Evolutionary conservation across 2,888 invertebrate genomes (phyloP).

Genomic region (Saturnia japonica): DNA sequence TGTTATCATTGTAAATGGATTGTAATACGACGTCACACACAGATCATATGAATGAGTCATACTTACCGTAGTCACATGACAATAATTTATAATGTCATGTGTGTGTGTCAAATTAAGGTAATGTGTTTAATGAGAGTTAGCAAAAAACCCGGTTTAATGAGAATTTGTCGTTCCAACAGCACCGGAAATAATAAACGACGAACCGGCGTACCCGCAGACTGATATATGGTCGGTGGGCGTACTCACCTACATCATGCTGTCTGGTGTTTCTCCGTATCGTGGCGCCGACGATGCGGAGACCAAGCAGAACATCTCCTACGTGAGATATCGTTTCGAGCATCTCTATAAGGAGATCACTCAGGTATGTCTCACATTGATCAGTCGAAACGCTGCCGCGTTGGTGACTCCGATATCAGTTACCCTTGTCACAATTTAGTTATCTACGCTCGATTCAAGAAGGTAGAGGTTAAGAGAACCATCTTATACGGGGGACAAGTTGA

Average conservation of each 20-base stretch:
- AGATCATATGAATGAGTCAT: too few relatives aligned
- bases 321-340: slow-evolving; percentile 94
- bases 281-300: slow-evolving; percentile 92
- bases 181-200: slow-evolving; percentile 94
- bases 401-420: too few relatives aligned
- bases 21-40: too few relatives aligned
- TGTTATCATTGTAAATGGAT: too few relatives aligned
- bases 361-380: slow-evolving; percentile 39
- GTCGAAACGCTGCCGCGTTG: too few relatives aligned
- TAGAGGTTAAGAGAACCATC: too few relatives aligned
- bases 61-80: too few relatives aligned
- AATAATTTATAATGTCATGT: neutral
- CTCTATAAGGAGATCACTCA: slow-evolving; percentile 97
- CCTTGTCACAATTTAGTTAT: too few relatives aligned
- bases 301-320: slow-evolving; percentile 94
- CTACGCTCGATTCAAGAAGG: too few relatives aligned
- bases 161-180: slow-evolving; percentile 71
- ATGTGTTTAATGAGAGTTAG: neutral
- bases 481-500: too few relatives aligned
- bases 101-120: neutral
- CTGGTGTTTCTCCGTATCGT: slow-evolving; percentile 95
- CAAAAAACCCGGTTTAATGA: neutral
- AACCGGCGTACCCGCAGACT: slow-evolving; percentile 93
- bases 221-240: slow-evolving; percentile 99
- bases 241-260: slow-evolving; percentile 94